phyloP scores from a whole-genome alignment of 2,888 invertebrate species.

The Drosophila lutescens region DNA sequence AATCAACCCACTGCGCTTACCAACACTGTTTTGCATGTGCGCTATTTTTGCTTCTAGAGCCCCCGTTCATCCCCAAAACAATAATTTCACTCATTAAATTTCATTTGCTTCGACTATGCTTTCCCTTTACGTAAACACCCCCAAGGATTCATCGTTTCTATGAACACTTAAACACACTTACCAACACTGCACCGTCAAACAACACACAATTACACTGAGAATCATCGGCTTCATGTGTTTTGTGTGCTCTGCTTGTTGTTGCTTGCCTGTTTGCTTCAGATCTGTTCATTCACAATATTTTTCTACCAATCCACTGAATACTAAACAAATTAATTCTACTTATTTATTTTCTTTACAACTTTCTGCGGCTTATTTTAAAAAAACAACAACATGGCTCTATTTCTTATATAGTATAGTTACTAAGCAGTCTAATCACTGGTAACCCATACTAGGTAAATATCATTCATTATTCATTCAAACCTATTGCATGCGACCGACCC shows the following conservation, averaged over 20 bases:
- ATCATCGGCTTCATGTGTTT: conserved; percentile 43
- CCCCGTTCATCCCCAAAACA: not conserved
- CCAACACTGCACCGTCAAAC: conserved; percentile 22
- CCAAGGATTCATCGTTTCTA: conserved; percentile 6
- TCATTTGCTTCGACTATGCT: conserved; percentile 25
- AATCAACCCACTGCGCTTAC: not conserved
- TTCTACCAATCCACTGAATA: conserved; percentile 5
- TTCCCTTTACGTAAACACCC: not conserved
- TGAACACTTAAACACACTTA: conserved; percentile 3
- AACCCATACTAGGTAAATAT: conserved; percentile 74
- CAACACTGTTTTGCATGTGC: conserved; percentile 27
- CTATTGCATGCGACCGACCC: conserved; percentile 22
- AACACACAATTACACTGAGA: conserved; percentile 18
- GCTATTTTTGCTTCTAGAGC: conserved; percentile 8
- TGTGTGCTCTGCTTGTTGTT: conserved; percentile 77
- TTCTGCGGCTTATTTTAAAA: conserved; percentile 37
- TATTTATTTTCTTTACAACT: conserved; percentile 37
- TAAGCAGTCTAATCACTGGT: conserved; percentile 70
- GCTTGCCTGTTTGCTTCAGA: conserved; percentile 81
- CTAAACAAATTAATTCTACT: conserved; percentile 41
- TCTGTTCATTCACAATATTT: conserved; percentile 62
- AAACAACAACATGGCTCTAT: conserved; percentile 40
- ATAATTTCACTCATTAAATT: conserved; percentile 45
- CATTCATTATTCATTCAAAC: conserved; percentile 21
- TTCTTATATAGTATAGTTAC: conserved; percentile 69